Evolutionary conservation across 2,113 vertebrate genomes (phyloP), one percentile per base, ranked within the genome.

Genomic region (Chloroceryle aenea): DNA sequence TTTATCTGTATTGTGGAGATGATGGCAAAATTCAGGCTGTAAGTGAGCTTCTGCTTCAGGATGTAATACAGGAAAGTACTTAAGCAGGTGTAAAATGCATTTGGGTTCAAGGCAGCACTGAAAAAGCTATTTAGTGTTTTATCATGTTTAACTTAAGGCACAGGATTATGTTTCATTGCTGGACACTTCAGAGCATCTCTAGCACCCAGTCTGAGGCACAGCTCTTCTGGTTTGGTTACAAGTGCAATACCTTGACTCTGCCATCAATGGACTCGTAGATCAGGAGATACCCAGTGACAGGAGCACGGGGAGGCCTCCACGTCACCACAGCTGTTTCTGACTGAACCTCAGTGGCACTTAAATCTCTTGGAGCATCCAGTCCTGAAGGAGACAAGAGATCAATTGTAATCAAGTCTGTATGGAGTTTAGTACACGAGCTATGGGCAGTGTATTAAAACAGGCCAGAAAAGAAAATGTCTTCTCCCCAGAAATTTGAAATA

Each of bases 221-320:
- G 10, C 40, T 30, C 34, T 36, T 63, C 10, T 14, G 53, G 4
- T 53, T 76, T 42, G 29, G 43, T 61, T 66, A 43, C 12, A 66
- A 92, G 14, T 26, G 26, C 85, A 95, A 85, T 97, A 99, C 99
- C 98, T 99, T 98, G 91, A 99, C 89, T 71, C 85, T 97, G 58
- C 99, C 99, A 21, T 99, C 99, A 3, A 98, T 67, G 4, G 99
- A 98, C 96, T 99, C 98, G 0, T 99, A 99, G 96, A 99, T 99
- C 75, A 99, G 98, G 69, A 99, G 98, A 97, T 99, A 99, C 2
- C 97, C 99, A 0, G 99, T 99, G 97, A 99, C 98, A 25, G 98
- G 97, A 10, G 99, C 99, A 12, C 97, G 98, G 10, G 99, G 99
- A 27, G 99, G 97, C 85, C 96, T 98, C 99, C 99, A 99, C 1